phyloP scores from a whole-genome alignment of 1,140 invertebrate genomes.

The Orius insidiosus region DNA sequence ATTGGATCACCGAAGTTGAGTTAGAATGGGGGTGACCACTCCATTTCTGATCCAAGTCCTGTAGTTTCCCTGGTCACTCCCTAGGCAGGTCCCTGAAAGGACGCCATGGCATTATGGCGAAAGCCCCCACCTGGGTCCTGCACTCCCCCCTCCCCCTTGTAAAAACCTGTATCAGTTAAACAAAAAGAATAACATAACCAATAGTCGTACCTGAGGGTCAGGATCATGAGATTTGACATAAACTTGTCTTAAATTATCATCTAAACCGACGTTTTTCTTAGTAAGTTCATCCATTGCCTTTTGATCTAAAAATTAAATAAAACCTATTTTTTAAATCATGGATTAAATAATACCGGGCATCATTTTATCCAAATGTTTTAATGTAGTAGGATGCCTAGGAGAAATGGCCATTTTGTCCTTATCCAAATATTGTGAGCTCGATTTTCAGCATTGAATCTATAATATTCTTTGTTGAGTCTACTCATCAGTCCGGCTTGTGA shows the following conservation, averaged over 20 bases:
- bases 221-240: constrained; percentile 15
- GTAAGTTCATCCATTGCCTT: constrained; percentile 7
- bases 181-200: too few relatives aligned
- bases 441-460: constrained; percentile 46
- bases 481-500: constrained; percentile 1
- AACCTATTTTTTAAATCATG: neutral
- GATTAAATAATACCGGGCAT: constrained; percentile 29
- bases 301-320: constrained; percentile 11
- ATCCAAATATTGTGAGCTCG: constrained; percentile 45
- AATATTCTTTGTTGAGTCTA: neutral
- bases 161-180: too few relatives aligned
- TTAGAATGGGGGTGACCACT: too few relatives aligned
- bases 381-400: constrained; percentile 37
- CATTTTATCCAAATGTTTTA: constrained; percentile 39
- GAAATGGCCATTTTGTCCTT: constrained; percentile 45
- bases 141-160: too few relatives aligned
- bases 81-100: too few relatives aligned
- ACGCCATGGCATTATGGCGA: too few relatives aligned
- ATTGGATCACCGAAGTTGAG: too few relatives aligned
- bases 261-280: constrained; percentile 15
- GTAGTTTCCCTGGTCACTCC: too few relatives aligned
- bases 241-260: constrained; percentile 17
- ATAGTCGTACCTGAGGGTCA: constrained; percentile 12
- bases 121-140: too few relatives aligned
- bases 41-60: too few relatives aligned